These are phyloP conservation scores for Catharus fuscescens DNA, from an alignment of 2,113 vertebrate species.

Conservation along the genomic window DNA sequence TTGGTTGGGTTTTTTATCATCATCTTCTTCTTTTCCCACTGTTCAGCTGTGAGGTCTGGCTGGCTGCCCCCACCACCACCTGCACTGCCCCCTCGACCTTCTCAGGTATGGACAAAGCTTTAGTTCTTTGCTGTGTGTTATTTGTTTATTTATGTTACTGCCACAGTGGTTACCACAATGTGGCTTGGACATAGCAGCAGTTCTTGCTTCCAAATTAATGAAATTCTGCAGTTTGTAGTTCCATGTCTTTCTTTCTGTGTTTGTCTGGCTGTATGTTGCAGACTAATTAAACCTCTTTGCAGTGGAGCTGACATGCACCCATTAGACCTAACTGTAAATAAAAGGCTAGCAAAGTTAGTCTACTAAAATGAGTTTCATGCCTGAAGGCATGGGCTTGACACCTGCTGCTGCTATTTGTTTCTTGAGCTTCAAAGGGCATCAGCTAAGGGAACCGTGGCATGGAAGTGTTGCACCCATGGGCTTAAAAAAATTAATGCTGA, in stretches of 20 bases:
- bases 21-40: conserved; percentile 9
- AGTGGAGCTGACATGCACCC: neutral
- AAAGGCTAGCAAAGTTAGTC: neutral
- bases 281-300: neutral
- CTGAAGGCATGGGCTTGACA: neutral
- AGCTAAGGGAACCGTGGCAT: neutral
- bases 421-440: neutral
- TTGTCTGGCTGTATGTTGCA: neutral
- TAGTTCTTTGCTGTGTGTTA: neutral
- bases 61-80: conserved; percentile 86
- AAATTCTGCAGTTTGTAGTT: neutral
- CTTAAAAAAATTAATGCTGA: neutral
- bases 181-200: neutral
- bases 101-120: conserved; percentile 81
- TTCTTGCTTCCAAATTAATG: neutral
- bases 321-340: neutral
- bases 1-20: neutral
- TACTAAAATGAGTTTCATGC: neutral
- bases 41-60: conserved; percentile 80
- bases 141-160: neutral
- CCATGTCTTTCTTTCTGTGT: neutral
- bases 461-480: neutral
- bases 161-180: neutral
- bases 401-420: neutral
- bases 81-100: conserved; percentile 90